Evolutionary conservation across 1,140 invertebrate genomes (phyloP), one percentile per base, ranked within the genome.

Genomic region (Lineus longissimus): DNA sequence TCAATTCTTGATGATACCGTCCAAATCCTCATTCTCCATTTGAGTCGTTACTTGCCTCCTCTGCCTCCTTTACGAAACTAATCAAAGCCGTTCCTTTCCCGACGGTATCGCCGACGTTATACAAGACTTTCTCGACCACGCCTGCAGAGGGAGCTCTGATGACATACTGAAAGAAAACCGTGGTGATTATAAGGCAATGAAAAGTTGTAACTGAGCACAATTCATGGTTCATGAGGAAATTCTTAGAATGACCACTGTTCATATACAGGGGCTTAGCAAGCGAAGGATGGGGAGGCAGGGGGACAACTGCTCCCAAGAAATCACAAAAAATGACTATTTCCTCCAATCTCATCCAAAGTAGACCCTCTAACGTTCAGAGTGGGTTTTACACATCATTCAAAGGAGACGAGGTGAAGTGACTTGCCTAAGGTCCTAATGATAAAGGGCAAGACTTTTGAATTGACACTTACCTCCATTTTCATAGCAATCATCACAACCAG

Each of bases 401-500:
- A n/a, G n/a, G n/a, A n/a, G n/a, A n/a, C n/a, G n/a, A n/a, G n/a
- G n/a, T n/a, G n/a, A n/a, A n/a, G n/a, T n/a, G n/a, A n/a, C n/a
- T n/a, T n/a, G n/a, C n/a, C n/a, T n/a, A n/a, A n/a, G n/a, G n/a
- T n/a, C n/a, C n/a, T n/a, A n/a, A n/a, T n/a, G n/a, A n/a, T n/a
- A n/a, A n/a, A n/a, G n/a, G n/a, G n/a, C n/a, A n/a, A n/a, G n/a
- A n/a, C n/a, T n/a, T n/a, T n/a, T n/a, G n/a, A n/a, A n/a, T n/a
- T n/a, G n/a, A n/a, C 36, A 74, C 77, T 81, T 80, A 90, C 89
- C 85, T 99, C 97, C 97, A 99, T 99, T 86, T 99, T 99, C 97
- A 99, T 99, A 9, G 97, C 97, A 64, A 95, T 93, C 74, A 97
- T 89, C 45, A 95, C 89, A 41, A 95, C 86, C 0, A 98, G 80